phyloP scores from a whole-genome alignment of 2,113 vertebrate genomes.

The Pleuronectes platessa region DNA sequence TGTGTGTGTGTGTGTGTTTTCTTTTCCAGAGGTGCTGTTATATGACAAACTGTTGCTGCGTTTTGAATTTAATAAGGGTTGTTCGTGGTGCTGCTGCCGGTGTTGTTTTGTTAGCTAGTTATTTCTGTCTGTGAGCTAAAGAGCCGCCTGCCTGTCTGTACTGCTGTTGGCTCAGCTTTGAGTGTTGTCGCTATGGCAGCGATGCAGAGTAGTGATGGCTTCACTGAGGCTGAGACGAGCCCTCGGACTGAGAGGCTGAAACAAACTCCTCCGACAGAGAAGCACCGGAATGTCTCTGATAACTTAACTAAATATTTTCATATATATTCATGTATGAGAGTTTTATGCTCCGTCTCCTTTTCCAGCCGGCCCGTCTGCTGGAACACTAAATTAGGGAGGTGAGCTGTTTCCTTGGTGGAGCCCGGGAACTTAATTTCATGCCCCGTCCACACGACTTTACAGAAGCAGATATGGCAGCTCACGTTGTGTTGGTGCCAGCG shows the following conservation, averaged over 20 bases:
- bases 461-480: conserved; percentile 27
- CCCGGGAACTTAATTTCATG: conserved; percentile 56
- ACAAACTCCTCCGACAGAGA: not conserved
- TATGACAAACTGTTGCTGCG: conserved; percentile 12
- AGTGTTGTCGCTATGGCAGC: conserved; percentile 76
- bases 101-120: conserved; percentile 56
- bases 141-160: conserved; percentile 53
- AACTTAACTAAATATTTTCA: not conserved
- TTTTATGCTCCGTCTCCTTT: conserved; percentile 33
- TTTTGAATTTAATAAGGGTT: conserved; percentile 24
- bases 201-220: conserved; percentile 46
- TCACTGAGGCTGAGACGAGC: conserved; percentile 37
- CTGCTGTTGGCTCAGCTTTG: conserved; percentile 64
- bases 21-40: conserved; percentile 3
- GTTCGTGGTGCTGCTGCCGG: conserved; percentile 33
- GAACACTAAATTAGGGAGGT: conserved; percentile 44
- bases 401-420: conserved; percentile 33
- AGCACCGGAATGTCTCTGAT: not conserved
- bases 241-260: conserved; percentile 25
- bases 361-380: conserved; percentile 16
- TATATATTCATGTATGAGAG: not conserved
- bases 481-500: conserved; percentile 23
- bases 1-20: not conserved
- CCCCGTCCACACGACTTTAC: conserved; percentile 50
- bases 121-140: conserved; percentile 65